Base-by-base conservation (phyloP, 2,888 invertebrate species). In the Acrobasis repandana region DNA sequence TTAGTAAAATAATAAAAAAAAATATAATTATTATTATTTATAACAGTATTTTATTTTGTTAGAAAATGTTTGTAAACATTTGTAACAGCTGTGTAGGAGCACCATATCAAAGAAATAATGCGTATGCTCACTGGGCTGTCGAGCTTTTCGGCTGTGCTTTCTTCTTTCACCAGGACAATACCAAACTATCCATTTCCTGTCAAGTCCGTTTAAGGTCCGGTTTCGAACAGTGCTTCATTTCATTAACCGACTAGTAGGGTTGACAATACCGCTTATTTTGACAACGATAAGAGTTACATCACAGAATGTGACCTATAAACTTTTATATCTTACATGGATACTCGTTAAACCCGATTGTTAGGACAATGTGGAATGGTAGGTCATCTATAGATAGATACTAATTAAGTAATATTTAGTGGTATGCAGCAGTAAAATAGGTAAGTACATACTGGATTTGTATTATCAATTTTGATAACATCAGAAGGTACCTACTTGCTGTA, bases 151-250 rank as follows among this genome's bases (percentile, higher is more conserved):
- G 20, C 20, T 20, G 20, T 20, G 20, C 20, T 20, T 20, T 20
- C 20, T 28, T 43, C 56, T 43, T 18, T 56, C 15, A 56, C 18
- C 9, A 56, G 20, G 2, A 20, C 20, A 20, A 5, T 2, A 46
- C 1, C 15, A 16, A 33, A 11, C 28, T n/a, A 28, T 59, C 28
- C 8, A 65, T 67, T 76, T 79, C 76, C 78, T 73, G 78, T 70
- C 64, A 61, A n/a, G 43, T n/a, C 52, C 64, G 61, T 63, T 69
- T 36, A 65, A 71, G 64, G 64, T 79, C 80, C 80, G 78, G 74
- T 72, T 72, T 72, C 71, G 70, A 68, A 56, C 34, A 61, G 65
- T 77, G 68, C 72, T 73, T 76, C 78, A 80, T 66, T 66, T 48
- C 56, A 43, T 16, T 28, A 28, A 28, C 11, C 28, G 4, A 28